Conservation (phyloP, 2,113 vertebrate species). For the Phrynosoma blainvillii region DNA sequence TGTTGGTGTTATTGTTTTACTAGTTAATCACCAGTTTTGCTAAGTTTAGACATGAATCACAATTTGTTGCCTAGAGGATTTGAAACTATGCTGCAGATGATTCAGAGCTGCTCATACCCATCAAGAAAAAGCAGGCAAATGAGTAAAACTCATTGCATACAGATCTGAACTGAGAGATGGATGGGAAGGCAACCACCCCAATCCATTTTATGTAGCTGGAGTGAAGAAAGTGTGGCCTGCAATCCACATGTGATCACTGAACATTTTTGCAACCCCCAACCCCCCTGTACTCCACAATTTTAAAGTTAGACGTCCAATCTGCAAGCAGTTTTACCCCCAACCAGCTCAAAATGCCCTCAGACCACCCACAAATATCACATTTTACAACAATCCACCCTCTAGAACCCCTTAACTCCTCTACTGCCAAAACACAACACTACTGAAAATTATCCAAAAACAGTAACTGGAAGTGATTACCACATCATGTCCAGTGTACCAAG, state of each 20-base stretch:
- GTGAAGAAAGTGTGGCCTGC: background rate
- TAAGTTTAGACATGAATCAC: constrained; percentile 14
- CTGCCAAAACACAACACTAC: too few relatives aligned
- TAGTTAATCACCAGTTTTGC: constrained; percentile 43
- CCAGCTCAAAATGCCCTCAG: too few relatives aligned
- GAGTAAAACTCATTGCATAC: background rate
- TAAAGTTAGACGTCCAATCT: too few relatives aligned
- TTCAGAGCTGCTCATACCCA: constrained; percentile 16
- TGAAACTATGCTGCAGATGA: background rate
- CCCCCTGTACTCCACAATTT: too few relatives aligned
- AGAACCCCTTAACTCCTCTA: too few relatives aligned
- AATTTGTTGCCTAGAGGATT: constrained; percentile 28
- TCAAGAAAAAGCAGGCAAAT: background rate
- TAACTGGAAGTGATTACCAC: too few relatives aligned
- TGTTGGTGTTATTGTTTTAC: constrained; percentile 40
- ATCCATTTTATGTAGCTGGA: background rate
- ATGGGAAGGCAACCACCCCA: background rate
- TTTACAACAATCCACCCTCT: too few relatives aligned
- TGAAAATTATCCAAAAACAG: too few relatives aligned
- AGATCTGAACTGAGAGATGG: background rate
- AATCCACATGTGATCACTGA: background rate
- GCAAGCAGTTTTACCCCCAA: too few relatives aligned
- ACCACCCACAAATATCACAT: too few relatives aligned
- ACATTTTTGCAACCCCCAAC: too few relatives aligned
- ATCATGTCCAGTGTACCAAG: too few relatives aligned